Evolutionary conservation across 2,797 vertebrate species (phyloP).

Genomic region (Parambassis ranga): DNA sequence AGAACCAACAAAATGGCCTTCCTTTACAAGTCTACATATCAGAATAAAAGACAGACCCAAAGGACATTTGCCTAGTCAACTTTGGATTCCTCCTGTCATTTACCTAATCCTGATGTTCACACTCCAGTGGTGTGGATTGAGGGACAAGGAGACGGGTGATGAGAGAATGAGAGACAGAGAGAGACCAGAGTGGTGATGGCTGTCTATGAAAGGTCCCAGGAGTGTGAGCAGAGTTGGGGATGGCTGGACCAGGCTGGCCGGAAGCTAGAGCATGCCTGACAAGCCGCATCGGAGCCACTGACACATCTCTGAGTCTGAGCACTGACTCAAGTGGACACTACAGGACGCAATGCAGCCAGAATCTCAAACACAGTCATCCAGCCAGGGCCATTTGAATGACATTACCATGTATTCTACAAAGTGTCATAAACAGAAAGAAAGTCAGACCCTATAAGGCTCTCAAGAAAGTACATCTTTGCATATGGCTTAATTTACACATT

Average conservation of each 20-base stretch:
- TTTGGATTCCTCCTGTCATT: constrained; percentile 68
- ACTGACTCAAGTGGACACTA: constrained; percentile 72
- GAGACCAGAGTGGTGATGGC: constrained; percentile 66
- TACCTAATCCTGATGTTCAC: constrained; percentile 76
- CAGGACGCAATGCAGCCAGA: constrained; percentile 52
- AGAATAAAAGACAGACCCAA: constrained; percentile 49
- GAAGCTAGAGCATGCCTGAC: constrained; percentile 77
- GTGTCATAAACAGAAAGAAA: constrained; percentile 22
- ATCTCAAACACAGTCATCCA: constrained; percentile 67
- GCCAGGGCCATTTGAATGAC: constrained; percentile 52
- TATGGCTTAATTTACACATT: too few relatives aligned
- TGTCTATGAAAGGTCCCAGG: constrained; percentile 74
- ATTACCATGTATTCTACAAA: constrained; percentile 22
- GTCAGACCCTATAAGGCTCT: background rate
- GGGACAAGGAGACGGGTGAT: constrained; percentile 69
- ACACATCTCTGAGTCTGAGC: constrained; percentile 70
- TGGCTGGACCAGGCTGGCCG: constrained; percentile 62
- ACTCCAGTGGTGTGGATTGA: constrained; percentile 69
- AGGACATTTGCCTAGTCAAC: constrained; percentile 66
- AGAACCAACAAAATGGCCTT: constrained; percentile 1
- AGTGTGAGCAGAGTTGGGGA: constrained; percentile 51
- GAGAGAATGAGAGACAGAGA: constrained; percentile 66
- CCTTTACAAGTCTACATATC: constrained; percentile 31
- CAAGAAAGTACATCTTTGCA: background rate
- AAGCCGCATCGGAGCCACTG: constrained; percentile 79